phyloP scores from a whole-genome alignment of 2,113 vertebrate species.

The Speoplatyrhinus poulsoni region DNA sequence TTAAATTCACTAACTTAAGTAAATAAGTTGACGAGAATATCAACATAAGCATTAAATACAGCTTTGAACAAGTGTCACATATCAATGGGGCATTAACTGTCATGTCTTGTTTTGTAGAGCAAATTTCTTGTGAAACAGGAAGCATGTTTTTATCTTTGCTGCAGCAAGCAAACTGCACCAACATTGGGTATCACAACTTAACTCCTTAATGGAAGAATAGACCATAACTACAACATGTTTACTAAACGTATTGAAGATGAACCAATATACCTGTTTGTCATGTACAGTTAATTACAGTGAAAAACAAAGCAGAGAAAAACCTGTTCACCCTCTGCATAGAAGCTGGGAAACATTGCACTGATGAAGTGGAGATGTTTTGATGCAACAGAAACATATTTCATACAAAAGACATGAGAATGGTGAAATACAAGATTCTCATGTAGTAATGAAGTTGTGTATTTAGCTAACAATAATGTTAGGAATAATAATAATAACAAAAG shows the following conservation, averaged over 20 bases:
- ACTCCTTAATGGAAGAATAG: slow-evolving; percentile 6
- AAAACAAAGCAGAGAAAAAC: not conserved
- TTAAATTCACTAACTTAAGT: slow-evolving; percentile 9
- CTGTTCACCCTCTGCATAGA: slow-evolving; percentile 39
- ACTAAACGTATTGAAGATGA: slow-evolving; percentile 20
- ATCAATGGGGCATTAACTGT: slow-evolving; percentile 22
- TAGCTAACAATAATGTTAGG: not conserved
- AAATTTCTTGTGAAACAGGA: slow-evolving; percentile 69
- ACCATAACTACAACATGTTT: not conserved
- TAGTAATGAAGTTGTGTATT: slow-evolving; percentile 2
- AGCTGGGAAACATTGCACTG: slow-evolving; percentile 56
- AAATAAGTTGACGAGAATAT: slow-evolving; percentile 6
- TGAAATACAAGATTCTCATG: not conserved
- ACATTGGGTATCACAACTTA: slow-evolving; percentile 13
- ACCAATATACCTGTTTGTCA: slow-evolving; percentile 31
- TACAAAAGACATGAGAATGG: slow-evolving; percentile 1
- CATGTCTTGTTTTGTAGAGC: slow-evolving; percentile 40
- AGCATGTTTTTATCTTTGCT: slow-evolving; percentile 60
- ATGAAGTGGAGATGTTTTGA: slow-evolving; percentile 31
- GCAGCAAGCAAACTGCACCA: slow-evolving; percentile 37
- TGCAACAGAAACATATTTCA: slow-evolving; percentile 19
- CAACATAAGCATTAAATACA: slow-evolving; percentile 2
- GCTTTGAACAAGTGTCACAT: slow-evolving; percentile 27
- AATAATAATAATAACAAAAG: slow-evolving; percentile 4
- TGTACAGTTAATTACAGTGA: slow-evolving; percentile 30